Conservation (phyloP, 2,797 vertebrate species). For the Rhinatrema bivittatum region DNA sequence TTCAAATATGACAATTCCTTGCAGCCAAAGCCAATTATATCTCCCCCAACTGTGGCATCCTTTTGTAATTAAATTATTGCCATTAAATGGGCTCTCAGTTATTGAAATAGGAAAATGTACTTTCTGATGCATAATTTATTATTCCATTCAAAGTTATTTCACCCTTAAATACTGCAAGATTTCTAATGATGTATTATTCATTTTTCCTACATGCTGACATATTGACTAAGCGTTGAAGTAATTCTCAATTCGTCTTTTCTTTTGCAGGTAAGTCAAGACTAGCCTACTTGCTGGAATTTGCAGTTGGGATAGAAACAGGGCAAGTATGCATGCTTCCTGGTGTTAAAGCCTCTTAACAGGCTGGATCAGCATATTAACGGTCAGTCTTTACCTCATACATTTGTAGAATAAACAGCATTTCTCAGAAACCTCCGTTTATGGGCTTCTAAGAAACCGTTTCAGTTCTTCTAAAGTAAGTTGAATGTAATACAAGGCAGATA, state of each 20-base stretch:
- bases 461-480: too few species aligned
- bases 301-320: conserved; percentile 25
- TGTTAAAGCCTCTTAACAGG: conserved; percentile 27
- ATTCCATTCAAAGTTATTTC: background rate
- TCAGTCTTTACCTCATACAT: too few species aligned
- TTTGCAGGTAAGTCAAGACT: conserved; percentile 56
- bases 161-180: background rate
- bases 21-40: too few species aligned
- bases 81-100: conserved; percentile 5
- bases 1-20: too few species aligned
- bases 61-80: conserved; percentile 15
- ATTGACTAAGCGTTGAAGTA: background rate
- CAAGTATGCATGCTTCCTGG: conserved; percentile 44
- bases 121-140: conserved; percentile 10
- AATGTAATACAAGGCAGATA: too few species aligned
- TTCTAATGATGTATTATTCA: conserved; percentile 1
- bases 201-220: background rate
- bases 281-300: conserved; percentile 30
- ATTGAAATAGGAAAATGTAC: background rate
- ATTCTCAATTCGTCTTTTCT: conserved; percentile 33
- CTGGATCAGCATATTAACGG: conserved; percentile 17
- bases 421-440: too few species aligned
- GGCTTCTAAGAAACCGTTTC: too few species aligned
- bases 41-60: background rate
- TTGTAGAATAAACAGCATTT: too few species aligned